Conservation (phyloP, 1,140 invertebrate species). For the Anagrus nilaparvatae region DNA sequence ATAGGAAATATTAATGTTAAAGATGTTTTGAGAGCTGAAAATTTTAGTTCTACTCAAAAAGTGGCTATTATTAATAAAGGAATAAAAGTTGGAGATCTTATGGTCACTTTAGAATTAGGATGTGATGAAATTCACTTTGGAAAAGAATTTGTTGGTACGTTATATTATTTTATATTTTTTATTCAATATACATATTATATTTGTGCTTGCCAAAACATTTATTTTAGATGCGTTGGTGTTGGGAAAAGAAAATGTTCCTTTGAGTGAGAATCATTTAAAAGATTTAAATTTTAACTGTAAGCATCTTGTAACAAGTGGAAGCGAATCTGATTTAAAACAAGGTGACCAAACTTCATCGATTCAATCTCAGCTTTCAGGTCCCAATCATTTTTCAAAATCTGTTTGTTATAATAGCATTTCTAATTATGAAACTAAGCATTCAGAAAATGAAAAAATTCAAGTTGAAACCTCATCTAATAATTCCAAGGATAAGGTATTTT, state of each 20-base stretch:
- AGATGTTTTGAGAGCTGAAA: conserved; percentile 20
- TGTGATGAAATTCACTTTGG: conserved; percentile 41
- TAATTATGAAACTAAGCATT: conserved; percentile 14
- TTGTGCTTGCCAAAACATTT: too few species aligned
- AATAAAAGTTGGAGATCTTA: conserved; percentile 36
- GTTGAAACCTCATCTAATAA: conserved; percentile 15
- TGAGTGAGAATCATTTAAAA: conserved; percentile 24
- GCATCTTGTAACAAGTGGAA: too few species aligned
- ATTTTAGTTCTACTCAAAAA: conserved; percentile 25
- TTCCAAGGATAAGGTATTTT: conserved; percentile 25
- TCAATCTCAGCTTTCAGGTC: too few species aligned
- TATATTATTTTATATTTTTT: conserved; percentile 6
- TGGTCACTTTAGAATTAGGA: conserved; percentile 39
- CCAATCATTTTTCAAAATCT: too few species aligned
- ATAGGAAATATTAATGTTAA: conserved; percentile 24
- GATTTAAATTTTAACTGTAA: too few species aligned
- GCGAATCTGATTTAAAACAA: too few species aligned
- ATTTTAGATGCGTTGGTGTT: conserved; percentile 26
- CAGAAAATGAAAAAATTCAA: conserved; percentile 24
- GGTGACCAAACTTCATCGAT: too few species aligned
- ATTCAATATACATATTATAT: neutral
- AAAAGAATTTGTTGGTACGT: conserved; percentile 40
- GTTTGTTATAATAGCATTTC: too few species aligned
- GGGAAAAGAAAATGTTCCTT: conserved; percentile 33
- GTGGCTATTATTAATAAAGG: conserved; percentile 31